Base-by-base conservation (phyloP, 1,140 invertebrate genomes). In the Drosophila sucinea region DNA sequence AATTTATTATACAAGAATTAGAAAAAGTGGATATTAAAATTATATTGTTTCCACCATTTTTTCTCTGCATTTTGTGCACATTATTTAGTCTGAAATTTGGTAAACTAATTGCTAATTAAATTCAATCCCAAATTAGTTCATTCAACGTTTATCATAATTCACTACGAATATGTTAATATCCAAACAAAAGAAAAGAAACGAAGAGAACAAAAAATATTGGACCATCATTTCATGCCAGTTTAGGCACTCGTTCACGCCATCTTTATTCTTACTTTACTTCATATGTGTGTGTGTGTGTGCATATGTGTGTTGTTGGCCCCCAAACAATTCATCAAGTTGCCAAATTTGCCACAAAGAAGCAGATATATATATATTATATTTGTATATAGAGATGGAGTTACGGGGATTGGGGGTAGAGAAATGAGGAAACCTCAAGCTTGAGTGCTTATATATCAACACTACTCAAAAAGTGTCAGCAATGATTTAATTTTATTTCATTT, bases 391-490 rank as follows among this genome's bases (percentile, higher is more conserved):
- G 8, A 38, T 6, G 23, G 7, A 4, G 25, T 30, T 38, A 55
- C 4, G 27, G 0, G 7, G 1, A 11, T 38, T 35, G 8, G 25
- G 40, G 40, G 47, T 11, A 55, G 51, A 55, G 30, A 55, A n/a
- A 23, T 23, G 3, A 40, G 25, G n/a, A 30, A 60, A 58, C 70
- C 60, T 56, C 63, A 57, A 80, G 61, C 44, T 41, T 41, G 62
- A 61, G 57, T 56, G 63, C 73, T 72, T 67, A 63, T 54, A 77
- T 73, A 73, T 81, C 67, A 75, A 74, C 70, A 67, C 67, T 74
- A 61, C 70, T 79, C 79, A 79, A 74, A 81, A 76, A 83, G 83
- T 87, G 83, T 87, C 83, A 83, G 78, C 84, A 73, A 83, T 83
- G 78, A 87, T 86, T 84, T 84, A 57, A 79, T 79, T 84, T 79